These are phyloP conservation scores for Heliconius hermathena DNA, from an alignment of 1,140 invertebrate species.

Conservation along the genomic window DNA sequence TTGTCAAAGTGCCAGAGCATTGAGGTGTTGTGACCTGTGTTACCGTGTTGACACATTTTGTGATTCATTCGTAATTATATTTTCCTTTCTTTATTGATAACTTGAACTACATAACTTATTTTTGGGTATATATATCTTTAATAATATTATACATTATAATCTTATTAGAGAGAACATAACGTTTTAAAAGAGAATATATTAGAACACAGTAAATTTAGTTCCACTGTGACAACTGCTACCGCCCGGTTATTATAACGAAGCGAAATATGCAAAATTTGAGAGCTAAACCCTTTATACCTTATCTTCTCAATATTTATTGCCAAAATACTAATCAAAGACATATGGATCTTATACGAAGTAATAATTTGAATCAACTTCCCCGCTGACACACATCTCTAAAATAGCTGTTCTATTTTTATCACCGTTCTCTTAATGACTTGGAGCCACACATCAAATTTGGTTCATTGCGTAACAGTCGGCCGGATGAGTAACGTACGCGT, in stretches of 20 bases:
- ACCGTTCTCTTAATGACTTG: constrained; percentile 59
- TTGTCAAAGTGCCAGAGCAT: constrained; percentile 67
- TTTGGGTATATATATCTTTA: background rate
- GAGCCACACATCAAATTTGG: constrained; percentile 57
- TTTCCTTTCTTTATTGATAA: constrained; percentile 16
- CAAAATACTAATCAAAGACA: constrained; percentile 4
- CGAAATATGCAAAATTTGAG: background rate
- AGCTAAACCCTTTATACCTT: background rate
- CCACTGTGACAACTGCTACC: background rate
- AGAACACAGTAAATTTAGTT: background rate
- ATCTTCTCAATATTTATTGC: background rate
- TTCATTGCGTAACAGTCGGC: constrained; percentile 53
- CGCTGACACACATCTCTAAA: constrained; percentile 70
- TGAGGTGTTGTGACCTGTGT: constrained; percentile 66
- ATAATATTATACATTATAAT: background rate
- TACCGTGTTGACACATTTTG: constrained; percentile 52
- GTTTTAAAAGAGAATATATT: background rate
- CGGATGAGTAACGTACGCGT: constrained; percentile 22
- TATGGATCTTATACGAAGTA: constrained; percentile 17
- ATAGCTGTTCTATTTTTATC: constrained; percentile 69
- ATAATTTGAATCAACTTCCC: constrained; percentile 50
- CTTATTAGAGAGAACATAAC: background rate
- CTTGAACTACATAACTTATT: background rate
- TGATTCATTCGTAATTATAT: constrained; percentile 51
- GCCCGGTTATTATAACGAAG: background rate